Conservation (phyloP, 2,888 invertebrate species). For the Volucella inanis region DNA sequence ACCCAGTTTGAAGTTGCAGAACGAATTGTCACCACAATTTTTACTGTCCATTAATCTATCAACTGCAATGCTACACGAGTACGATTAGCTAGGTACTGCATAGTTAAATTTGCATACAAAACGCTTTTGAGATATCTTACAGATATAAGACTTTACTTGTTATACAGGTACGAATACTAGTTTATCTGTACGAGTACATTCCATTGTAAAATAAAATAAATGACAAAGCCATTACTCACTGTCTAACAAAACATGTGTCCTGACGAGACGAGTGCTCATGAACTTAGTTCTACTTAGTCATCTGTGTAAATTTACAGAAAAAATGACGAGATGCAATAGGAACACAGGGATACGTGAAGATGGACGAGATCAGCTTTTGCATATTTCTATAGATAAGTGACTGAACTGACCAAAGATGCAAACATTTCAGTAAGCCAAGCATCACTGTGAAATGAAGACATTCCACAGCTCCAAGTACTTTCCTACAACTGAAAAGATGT, state of each 20-base stretch:
- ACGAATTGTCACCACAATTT: constrained; percentile 44
- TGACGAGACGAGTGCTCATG: background rate
- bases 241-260: constrained; percentile 32
- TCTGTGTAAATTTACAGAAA: constrained; percentile 34
- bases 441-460: too few relatives aligned
- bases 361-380: background rate
- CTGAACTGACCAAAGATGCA: too few relatives aligned
- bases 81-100: background rate
- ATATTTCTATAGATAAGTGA: too few relatives aligned
- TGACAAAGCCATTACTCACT: constrained; percentile 58
- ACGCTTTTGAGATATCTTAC: constrained; percentile 26
- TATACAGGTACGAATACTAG: too few relatives aligned
- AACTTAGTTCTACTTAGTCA: constrained; percentile 40
- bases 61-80: background rate
- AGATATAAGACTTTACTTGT: constrained; percentile 39
- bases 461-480: too few relatives aligned
- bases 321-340: constrained; percentile 13
- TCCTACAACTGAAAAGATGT: background rate
- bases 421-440: too few relatives aligned
- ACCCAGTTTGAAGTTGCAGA: constrained; percentile 41
- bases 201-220: constrained; percentile 16
- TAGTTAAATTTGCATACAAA: constrained; percentile 49
- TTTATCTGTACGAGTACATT: constrained; percentile 21
- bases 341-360: constrained; percentile 3
- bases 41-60: constrained; percentile 42